Evolutionary conservation across 1,140 invertebrate species (phyloP).

Genomic region (Hyles vespertilio): DNA sequence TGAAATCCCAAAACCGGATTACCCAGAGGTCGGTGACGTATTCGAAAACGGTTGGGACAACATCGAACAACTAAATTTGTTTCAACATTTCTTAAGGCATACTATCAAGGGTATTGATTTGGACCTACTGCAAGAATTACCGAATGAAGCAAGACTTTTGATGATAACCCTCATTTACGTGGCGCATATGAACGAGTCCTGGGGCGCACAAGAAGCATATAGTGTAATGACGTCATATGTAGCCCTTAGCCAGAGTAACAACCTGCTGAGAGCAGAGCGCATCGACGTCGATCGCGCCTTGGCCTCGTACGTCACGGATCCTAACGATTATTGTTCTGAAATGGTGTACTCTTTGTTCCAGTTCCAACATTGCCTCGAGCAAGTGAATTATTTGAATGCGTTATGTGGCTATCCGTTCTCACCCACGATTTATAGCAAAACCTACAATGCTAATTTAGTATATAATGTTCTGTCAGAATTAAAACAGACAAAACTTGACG

Average conservation of each 20-base stretch:
- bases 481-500: not conserved
- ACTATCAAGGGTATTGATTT: not conserved
- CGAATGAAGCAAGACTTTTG: conserved; percentile 3
- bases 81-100: not conserved
- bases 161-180: conserved; percentile 1
- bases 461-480: conserved; percentile 19
- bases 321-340: not conserved
- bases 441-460: conserved; percentile 36
- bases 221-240: conserved; percentile 32
- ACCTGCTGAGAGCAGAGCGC: not conserved
- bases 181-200: not conserved
- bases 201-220: conserved; percentile 5
- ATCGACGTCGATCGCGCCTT: not conserved
- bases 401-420: conserved; percentile 32
- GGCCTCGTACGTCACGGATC: too few species aligned
- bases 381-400: conserved; percentile 37
- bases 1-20: conserved; percentile 1
- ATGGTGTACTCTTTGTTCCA: conserved; percentile 26
- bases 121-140: not conserved
- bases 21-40: conserved; percentile 19
- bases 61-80: conserved; percentile 4
- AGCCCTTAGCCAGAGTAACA: conserved; percentile 10
- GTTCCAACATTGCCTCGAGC: conserved; percentile 32
- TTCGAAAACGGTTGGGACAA: conserved; percentile 19
- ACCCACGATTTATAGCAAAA: conserved; percentile 23